Conservation (phyloP, 2,888 invertebrate genomes). For the Limnephilus marmoratus region DNA sequence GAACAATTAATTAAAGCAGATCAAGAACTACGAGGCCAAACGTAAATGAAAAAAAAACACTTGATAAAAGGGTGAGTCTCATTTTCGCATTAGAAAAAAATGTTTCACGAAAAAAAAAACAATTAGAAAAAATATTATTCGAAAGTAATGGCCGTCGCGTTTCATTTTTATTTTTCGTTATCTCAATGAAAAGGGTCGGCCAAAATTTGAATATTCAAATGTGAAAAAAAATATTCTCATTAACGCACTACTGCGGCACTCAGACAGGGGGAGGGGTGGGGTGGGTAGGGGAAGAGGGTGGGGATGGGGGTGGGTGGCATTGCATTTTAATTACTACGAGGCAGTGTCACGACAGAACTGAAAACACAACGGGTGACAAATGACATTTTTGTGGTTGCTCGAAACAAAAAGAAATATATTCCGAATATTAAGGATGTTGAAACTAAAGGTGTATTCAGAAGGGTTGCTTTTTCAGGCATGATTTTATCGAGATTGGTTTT, state of each 20-base stretch:
- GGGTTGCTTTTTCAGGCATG: not conserved
- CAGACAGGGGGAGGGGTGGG: not conserved
- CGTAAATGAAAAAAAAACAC: not conserved
- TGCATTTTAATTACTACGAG: slow-evolving; percentile 40
- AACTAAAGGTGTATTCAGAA: not conserved
- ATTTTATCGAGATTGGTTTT: not conserved
- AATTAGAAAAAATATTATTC: slow-evolving; percentile 24
- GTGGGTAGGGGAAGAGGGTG: not conserved
- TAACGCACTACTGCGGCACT: slow-evolving; percentile 26
- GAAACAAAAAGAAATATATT: not conserved
- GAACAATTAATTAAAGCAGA: not conserved
- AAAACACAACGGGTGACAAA: not conserved
- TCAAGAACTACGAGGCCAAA: not conserved
- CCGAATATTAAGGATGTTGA: not conserved
- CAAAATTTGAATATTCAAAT: slow-evolving; percentile 53
- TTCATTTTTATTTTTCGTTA: slow-evolving; percentile 42
- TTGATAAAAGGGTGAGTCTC: not conserved
- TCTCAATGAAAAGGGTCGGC: slow-evolving; percentile 43
- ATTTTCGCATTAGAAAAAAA: not conserved
- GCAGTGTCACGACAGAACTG: slow-evolving; percentile 4
- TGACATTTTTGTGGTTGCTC: not conserved
- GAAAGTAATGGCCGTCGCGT: slow-evolving; percentile 37
- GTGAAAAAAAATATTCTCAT: slow-evolving; percentile 50
- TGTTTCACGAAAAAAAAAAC: slow-evolving; percentile 28
- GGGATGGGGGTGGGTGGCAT: not conserved